Percentiles rank a stretch among this genome's conserved stretches.
phyloP scores from a whole-genome alignment of 2,113 vertebrate genomes.

The Potamarius usumacintae region DNA sequence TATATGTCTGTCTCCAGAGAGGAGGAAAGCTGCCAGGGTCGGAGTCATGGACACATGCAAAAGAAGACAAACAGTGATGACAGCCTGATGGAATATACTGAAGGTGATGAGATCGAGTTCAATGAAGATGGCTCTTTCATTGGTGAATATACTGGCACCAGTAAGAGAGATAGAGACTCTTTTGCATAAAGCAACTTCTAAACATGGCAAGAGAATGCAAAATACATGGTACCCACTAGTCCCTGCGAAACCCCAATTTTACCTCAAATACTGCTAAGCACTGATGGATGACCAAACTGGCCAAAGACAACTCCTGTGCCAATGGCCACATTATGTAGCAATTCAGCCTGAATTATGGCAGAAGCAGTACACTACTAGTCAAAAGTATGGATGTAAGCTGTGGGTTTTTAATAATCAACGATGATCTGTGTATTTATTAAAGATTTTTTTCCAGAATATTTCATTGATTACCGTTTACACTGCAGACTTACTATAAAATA shows the following conservation, averaged over 20 bases:
- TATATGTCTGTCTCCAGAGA: slow-evolving; percentile 72
- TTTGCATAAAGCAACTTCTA: slow-evolving; percentile 38
- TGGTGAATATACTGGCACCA: slow-evolving; percentile 92
- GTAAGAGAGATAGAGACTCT: slow-evolving; percentile 87
- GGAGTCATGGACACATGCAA: slow-evolving; percentile 87
- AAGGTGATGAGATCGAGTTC: slow-evolving; percentile 90
- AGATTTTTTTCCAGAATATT: not conserved
- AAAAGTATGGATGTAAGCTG: not conserved
- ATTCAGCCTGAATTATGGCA: slow-evolving; percentile 1
- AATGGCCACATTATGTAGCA: not conserved
- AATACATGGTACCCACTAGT: not conserved
- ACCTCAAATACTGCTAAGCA: not conserved
- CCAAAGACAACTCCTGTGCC: not conserved
- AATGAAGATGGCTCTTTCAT: slow-evolving; percentile 98
- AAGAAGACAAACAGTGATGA: slow-evolving; percentile 91
- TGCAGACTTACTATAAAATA: not conserved
- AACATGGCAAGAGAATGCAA: not conserved
- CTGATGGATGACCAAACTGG: not conserved
- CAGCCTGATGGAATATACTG: slow-evolving; percentile 95
- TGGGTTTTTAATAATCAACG: not conserved
- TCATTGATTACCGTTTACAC: not conserved
- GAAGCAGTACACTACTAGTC: not conserved
- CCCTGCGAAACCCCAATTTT: not conserved
- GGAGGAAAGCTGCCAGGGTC: slow-evolving; percentile 90
- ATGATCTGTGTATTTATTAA: not conserved